Percentiles rank a stretch among this genome's conserved stretches.
Evolutionary conservation across 2,797 vertebrate genomes (phyloP).

Genomic region (Cottoperca gobio): DNA sequence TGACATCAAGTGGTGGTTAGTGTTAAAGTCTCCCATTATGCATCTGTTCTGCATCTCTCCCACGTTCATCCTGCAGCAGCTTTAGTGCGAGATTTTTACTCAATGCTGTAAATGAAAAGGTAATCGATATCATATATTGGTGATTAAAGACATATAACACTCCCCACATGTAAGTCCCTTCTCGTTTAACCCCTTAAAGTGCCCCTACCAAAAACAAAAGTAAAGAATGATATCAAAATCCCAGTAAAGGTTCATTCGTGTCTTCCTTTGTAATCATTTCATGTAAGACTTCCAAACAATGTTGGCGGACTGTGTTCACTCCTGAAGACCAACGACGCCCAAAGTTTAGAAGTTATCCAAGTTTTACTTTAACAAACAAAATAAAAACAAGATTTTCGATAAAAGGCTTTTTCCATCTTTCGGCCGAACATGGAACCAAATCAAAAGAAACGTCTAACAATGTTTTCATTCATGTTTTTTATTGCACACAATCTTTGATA

Average conservation of each 20-base stretch:
- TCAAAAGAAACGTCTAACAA: slow-evolving; percentile 2
- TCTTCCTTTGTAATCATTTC: background rate
- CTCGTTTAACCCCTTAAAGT: background rate
- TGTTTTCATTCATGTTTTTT: too few species aligned
- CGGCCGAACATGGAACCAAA: background rate
- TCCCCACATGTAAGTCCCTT: background rate
- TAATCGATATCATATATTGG: slow-evolving; percentile 4
- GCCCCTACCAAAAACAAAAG: background rate
- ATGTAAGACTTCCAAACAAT: background rate
- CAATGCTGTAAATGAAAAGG: slow-evolving; percentile 16
- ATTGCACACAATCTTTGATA: background rate
- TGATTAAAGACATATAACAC: background rate
- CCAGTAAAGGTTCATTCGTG: too few species aligned
- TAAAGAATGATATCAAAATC: background rate
- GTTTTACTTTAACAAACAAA: background rate
- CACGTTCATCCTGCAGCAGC: slow-evolving; percentile 33
- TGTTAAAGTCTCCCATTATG: slow-evolving; percentile 76
- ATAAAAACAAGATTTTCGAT: background rate
- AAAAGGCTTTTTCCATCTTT: background rate
- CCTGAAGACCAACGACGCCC: background rate
- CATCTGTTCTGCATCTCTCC: slow-evolving; percentile 67
- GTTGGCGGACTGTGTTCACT: background rate
- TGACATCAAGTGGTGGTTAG: slow-evolving; percentile 76
- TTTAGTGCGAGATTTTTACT: slow-evolving; percentile 41
- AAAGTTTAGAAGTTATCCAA: background rate